Base-by-base conservation (phyloP, 64 coral and sea anemone genomes). In the Catalaphyllia jardinei region DNA sequence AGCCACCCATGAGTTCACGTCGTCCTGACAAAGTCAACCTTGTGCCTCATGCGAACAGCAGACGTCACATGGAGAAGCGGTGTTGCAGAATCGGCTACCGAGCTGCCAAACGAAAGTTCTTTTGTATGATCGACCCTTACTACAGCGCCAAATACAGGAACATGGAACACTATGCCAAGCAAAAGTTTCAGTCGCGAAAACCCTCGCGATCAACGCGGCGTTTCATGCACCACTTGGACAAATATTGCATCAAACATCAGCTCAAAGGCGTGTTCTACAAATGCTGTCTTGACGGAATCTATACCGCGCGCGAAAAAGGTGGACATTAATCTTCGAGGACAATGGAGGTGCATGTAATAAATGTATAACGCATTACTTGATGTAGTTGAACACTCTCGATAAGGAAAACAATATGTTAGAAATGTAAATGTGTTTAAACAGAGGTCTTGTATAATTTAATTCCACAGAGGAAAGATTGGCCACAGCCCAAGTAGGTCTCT, bases 1-100 rank as follows among this genome's bases (percentile, higher is more conserved):
- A n/a, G 33, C 62, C 35, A 22, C 19, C 24, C 62, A 51, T 8
- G 16, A 1, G 24, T 27, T 33, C 63, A 69, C 22, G 10, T 0
- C 62, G 35, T 22, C 33, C 31, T 19, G 8, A 50, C 1, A 83
- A 83, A 67, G 33, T 24, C 3, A 42, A 35, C 10, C 30, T 67
- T 38, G 38, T 71, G 10, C 39, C 61, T 12, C 31, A 85, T 0
- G 27, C 20, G 62, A 39, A 31, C 0, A 35, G 12, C 12, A 85
- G 81, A 51, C 35, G 38, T 22, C 81, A 71, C 35, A 4, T 85
- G 35, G 15, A 71, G 12, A 85, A 85, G 39, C 62, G 81, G 4
- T 85, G 81, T 35, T 85, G 81, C 33, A 33, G 60, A 39, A 42
- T 85, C 35, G 81, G 81, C 33, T 85, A 85, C 22, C 33, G 22